Base-by-base conservation (phyloP, 1,140 invertebrate species). In the Panonychus citri region DNA sequence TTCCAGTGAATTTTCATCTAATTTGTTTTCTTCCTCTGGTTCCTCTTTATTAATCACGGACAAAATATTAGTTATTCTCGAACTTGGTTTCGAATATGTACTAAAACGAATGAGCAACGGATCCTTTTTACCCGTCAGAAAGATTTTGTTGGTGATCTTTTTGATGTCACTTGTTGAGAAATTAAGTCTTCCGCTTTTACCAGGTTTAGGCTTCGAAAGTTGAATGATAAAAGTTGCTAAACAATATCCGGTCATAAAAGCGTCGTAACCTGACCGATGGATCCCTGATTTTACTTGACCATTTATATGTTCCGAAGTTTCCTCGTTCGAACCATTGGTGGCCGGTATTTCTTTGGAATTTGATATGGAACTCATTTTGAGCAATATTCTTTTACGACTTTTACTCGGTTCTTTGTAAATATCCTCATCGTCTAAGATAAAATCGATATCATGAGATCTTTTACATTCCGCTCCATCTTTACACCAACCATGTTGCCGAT, bases 241-340 rank as follows among this genome's bases (percentile, higher is more conserved):
- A 28, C 65, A 64, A 54, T 65, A 72, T 3, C 69, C 72, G 24
- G 72, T 74, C 71, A 73, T 74, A 57, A 73, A 74, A 12, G 72
- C 70, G 65, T 74, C 72, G 63, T 67, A 70, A 5, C 72, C 72
- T 49, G 72, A 67, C 34, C 69, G 61, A 62, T 74, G 72, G 28
- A 65, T 62, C 17, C 61, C 56, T 3, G 10, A 26, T 43, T 48
- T 49, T 21, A 50, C 30, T 17, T 34, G 30, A 12, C 30, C 30
- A 34, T 37, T 26, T 30, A 28, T 34, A 26, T 26, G 24, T 17
- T 51, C 28, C 25, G 3, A 2, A 49, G 12, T 51, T 24, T 12
- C 3, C 17, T 51, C 28, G 26, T 1, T 13, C 27, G 25, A 26
- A 12, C 12, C 24, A 51, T 27, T 12, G 25, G 5, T 15, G 50